These are phyloP conservation scores for Drosophila busckii DNA, from an alignment of 1,140 invertebrate species.

Conservation along the genomic window DNA sequence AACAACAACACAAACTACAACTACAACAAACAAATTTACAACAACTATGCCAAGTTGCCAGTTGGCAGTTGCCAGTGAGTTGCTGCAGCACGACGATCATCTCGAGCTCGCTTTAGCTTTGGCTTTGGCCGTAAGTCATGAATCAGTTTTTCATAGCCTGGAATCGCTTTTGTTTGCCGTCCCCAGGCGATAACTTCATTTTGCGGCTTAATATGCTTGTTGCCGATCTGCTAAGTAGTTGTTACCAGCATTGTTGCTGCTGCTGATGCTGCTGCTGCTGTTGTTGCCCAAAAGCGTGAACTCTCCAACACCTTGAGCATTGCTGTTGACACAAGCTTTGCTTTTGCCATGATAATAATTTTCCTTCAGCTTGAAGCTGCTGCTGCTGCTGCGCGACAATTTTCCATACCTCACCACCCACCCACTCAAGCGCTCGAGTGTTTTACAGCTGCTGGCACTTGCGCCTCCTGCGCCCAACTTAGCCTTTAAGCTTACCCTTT, in stretches of 20 bases:
- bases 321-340: slow-evolving; percentile 70
- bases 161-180: slow-evolving; percentile 51
- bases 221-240: slow-evolving; percentile 66
- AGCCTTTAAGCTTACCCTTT: not conserved
- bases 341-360: slow-evolving; percentile 68
- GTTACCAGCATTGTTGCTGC: slow-evolving; percentile 34
- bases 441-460: slow-evolving; percentile 71
- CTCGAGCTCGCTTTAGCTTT: slow-evolving; percentile 6
- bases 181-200: slow-evolving; percentile 69
- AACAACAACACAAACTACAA: slow-evolving; percentile 27
- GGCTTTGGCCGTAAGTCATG: slow-evolving; percentile 49
- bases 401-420: slow-evolving; percentile 45
- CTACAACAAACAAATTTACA: slow-evolving; percentile 63
- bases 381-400: slow-evolving; percentile 73
- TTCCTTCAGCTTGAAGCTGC: slow-evolving; percentile 52
- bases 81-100: slow-evolving; percentile 66
- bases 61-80: too few relatives aligned
- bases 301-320: slow-evolving; percentile 71
- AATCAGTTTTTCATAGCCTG: slow-evolving; percentile 72
- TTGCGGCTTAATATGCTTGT: slow-evolving; percentile 75
- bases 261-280: slow-evolving; percentile 19
- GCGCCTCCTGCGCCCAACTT: slow-evolving; percentile 31
- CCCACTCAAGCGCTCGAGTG: slow-evolving; percentile 63
- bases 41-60: slow-evolving; percentile 75
- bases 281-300: slow-evolving; percentile 64